phyloP scores from a whole-genome alignment of 2,113 vertebrate species.

The Elachura formosa region DNA sequence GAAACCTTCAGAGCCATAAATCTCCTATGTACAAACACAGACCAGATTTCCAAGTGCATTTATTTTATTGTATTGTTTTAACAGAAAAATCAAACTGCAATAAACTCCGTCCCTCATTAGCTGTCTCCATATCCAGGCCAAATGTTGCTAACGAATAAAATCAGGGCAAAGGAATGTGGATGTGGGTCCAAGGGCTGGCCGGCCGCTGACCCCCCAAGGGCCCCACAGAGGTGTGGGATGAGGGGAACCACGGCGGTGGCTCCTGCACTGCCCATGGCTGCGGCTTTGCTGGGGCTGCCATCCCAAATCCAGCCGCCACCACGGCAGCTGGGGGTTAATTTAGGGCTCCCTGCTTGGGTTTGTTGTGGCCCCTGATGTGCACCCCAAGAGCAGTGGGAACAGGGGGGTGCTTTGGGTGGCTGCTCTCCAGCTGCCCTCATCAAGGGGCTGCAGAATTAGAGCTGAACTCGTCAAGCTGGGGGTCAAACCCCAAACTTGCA shows the following conservation, averaged over 20 bases:
- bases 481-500: not conserved
- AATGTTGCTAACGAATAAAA: constrained; percentile 25
- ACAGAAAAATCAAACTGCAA: constrained; percentile 65
- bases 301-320: not conserved
- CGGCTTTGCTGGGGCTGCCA: not conserved
- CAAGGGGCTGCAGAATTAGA: not conserved
- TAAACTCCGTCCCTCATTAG: constrained; percentile 56
- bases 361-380: not conserved
- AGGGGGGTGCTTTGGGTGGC: not conserved
- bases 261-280: not conserved
- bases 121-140: constrained; percentile 33
- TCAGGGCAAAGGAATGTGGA: constrained; percentile 47
- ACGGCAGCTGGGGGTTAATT: not conserved
- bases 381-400: accelerated
- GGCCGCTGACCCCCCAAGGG: not conserved
- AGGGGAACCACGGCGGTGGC: not conserved
- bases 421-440: not conserved
- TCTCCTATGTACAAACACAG: constrained; percentile 64
- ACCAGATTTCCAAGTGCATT: constrained; percentile 67
- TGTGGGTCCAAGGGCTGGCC: not conserved
- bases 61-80: constrained; percentile 69
- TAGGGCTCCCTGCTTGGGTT: not conserved
- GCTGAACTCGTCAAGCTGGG: not conserved
- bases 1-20: constrained; percentile 65
- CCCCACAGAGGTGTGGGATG: not conserved